Percentiles rank a stretch among this genome's conserved stretches.
These are phyloP conservation scores for Melinopterus prodromus DNA, from an alignment of 2,888 invertebrate species.

Conservation along the genomic window DNA sequence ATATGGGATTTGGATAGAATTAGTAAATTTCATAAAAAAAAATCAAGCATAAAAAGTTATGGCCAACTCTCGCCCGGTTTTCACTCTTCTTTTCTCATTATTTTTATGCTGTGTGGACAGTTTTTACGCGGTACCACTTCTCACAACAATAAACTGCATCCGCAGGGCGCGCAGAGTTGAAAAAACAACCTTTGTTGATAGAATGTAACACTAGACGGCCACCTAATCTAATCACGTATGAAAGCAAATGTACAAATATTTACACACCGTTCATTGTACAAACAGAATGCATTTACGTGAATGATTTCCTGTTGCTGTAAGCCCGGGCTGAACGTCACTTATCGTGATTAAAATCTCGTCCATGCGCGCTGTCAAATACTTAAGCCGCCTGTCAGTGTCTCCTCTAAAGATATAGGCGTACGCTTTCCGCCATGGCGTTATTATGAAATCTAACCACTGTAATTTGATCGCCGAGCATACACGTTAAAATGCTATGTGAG, in stretches of 20 bases:
- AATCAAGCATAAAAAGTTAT: no score
- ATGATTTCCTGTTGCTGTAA: not conserved
- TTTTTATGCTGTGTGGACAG: no score
- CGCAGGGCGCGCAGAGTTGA: not conserved
- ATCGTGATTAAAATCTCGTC: not conserved
- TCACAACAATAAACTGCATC: not conserved
- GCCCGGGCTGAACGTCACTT: not conserved
- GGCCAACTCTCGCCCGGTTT: no score
- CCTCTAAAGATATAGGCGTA: not conserved
- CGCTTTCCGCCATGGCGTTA: not conserved
- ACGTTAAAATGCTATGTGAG: not conserved
- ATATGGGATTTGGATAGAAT: no score
- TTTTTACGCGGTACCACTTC: not conserved
- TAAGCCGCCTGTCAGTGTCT: not conserved
- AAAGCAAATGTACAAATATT: slow-evolving; percentile 4
- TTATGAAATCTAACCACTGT: not conserved
- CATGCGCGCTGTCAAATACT: not conserved
- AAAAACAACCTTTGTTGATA: not conserved
- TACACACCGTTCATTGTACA: not conserved
- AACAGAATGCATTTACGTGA: not conserved
- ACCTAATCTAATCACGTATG: not conserved
- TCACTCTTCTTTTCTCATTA: no score
- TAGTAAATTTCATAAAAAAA: no score
- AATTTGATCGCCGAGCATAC: not conserved
- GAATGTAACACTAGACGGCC: not conserved